phyloP scores from a whole-genome alignment of 1,140 invertebrate species.

The Halyomorpha halys region DNA sequence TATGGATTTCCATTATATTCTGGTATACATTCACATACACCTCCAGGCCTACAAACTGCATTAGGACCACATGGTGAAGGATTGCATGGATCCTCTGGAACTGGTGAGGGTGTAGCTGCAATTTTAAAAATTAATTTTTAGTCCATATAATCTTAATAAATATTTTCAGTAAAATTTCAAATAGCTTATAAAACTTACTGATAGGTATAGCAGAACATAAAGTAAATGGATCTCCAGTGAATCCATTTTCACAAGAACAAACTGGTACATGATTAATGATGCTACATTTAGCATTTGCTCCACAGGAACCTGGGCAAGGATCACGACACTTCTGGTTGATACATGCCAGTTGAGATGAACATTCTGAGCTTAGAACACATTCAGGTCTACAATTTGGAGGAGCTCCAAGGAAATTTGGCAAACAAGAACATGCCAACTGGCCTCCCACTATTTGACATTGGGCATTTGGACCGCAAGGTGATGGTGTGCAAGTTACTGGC shows the following conservation, averaged over 20 bases:
- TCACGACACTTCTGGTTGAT: conserved; percentile 38
- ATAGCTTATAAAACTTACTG: conserved; percentile 32
- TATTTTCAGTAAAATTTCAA: neutral
- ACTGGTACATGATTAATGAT: conserved; percentile 41
- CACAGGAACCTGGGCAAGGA: conserved; percentile 38
- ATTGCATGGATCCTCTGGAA: conserved; percentile 41
- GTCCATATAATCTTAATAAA: neutral
- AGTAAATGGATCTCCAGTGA: conserved; percentile 45
- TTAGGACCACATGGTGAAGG: conserved; percentile 61
- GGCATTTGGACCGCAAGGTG: conserved; percentile 45
- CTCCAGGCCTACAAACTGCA: conserved; percentile 43
- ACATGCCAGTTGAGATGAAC: conserved; percentile 36
- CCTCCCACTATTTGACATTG: conserved; percentile 39
- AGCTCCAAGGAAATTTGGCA: conserved; percentile 37
- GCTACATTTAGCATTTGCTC: conserved; percentile 41
- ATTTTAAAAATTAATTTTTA: neutral
- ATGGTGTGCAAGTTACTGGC: conserved; percentile 38
- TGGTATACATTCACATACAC: conserved; percentile 49
- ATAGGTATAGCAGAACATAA: conserved; percentile 38
- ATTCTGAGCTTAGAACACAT: conserved; percentile 38
- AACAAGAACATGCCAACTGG: conserved; percentile 37
- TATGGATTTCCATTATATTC: conserved; percentile 58
- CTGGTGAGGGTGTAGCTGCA: conserved; percentile 28
- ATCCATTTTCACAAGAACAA: conserved; percentile 38
- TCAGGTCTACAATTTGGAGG: conserved; percentile 43